A percentile compares a stretch with the other conserved stretches of the same genome.
phyloP scores from a whole-genome alignment of 1,140 invertebrate genomes.

The Cepaea nemoralis region DNA sequence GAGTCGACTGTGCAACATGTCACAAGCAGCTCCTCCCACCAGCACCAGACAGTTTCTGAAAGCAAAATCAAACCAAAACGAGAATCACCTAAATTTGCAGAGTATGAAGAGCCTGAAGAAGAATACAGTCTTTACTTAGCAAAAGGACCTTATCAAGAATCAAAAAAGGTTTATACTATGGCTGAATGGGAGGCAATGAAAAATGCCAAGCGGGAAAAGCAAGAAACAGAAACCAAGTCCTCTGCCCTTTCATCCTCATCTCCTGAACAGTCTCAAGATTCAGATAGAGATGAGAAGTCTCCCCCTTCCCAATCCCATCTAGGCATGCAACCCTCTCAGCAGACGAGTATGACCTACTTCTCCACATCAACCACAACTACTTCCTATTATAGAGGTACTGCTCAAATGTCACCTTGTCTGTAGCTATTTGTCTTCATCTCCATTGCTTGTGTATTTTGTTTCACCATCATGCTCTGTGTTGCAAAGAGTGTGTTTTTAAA shows the following conservation, averaged over 20 bases:
- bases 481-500: no score
- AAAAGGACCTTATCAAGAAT: slow-evolving; percentile 63
- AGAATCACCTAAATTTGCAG: slow-evolving; percentile 34
- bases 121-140: slow-evolving; percentile 46
- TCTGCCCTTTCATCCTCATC: slow-evolving; percentile 25
- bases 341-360: neutral
- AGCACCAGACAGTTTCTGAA: neutral
- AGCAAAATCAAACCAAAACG: slow-evolving; percentile 29
- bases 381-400: slow-evolving; percentile 33
- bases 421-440: neutral
- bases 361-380: slow-evolving; percentile 26
- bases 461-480: no score
- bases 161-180: slow-evolving; percentile 68
- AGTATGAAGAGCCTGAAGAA: slow-evolving; percentile 21
- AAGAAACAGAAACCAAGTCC: slow-evolving; percentile 36
- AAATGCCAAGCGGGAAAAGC: slow-evolving; percentile 42
- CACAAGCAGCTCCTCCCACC: neutral
- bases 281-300: slow-evolving; percentile 6
- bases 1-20: slow-evolving; percentile 39
- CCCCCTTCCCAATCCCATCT: slow-evolving; percentile 12
- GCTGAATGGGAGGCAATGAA: slow-evolving; percentile 68
- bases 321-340: neutral
- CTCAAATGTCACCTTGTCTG: neutral
- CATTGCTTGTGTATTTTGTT: no score
- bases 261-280: slow-evolving; percentile 34